Base-by-base conservation (phyloP, 2,113 vertebrate species). In the Clarias macrocephalus region DNA sequence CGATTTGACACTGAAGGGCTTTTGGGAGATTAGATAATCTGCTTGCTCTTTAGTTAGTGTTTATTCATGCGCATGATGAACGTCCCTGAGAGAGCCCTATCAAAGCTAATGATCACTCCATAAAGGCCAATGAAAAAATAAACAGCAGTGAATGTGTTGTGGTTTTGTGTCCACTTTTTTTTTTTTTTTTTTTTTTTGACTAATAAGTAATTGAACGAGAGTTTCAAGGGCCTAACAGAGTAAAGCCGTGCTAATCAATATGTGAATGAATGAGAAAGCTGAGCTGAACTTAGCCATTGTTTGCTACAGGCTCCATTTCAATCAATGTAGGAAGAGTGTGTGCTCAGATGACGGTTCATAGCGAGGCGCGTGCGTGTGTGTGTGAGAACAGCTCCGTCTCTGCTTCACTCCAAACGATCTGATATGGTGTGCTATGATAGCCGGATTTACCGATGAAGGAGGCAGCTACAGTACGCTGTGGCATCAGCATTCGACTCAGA, bases 1-100 rank as follows among this genome's bases (percentile, higher is more conserved):
- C 91, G 70, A 94, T 94, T 89, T 80, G 65, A 88, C 89, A 82
- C 90, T 4, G n/a, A 86, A 59, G 89, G 80, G 88, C 88, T 54
- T 77, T 87, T 52, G 89, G 68, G 85, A 88, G 84, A 91, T 89
- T 79, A 90, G 89, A 91, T 56, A 82, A 30, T 28, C 62, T 16
- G 42, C 88, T 85, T 76, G 84, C 87, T 84, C 86, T 4, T 76
- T 42, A 60, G 72, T 54, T 66, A 30, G 60, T 56, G 70, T 65
- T 83, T 77, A 75, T 82, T 76, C 80, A 83, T 87, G 81, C 86
- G 10, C 30, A 60, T 65, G 80, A 62, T 76, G 68, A 48, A 15
- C 37, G 9, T 75, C 80, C 85, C 75, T 21, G 28, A 11, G 76
- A 86, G 76, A 75, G 83, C 18, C 10, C 79, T 75, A 75, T 83